Conservation (phyloP, 2,888 invertebrate genomes). For the Notodonta dromedarius region DNA sequence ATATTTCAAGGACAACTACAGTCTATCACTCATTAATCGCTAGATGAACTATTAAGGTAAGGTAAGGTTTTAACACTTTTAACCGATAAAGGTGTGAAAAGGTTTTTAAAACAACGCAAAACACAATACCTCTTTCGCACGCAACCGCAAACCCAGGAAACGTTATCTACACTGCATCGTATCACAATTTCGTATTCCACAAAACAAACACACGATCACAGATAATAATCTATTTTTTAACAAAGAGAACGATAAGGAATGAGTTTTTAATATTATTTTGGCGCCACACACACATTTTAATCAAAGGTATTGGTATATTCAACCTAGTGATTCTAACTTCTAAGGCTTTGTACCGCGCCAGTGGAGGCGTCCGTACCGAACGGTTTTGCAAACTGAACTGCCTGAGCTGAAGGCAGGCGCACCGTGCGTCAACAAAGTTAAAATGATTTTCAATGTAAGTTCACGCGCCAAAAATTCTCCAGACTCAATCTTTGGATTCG, state of each 20-base stretch:
- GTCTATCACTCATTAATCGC: neutral
- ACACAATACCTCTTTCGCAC: slow-evolving; percentile 54
- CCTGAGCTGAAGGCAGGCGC: slow-evolving; percentile 29
- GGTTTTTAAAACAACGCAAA: slow-evolving; percentile 35
- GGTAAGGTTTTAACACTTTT: no score
- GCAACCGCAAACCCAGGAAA: slow-evolving; percentile 69
- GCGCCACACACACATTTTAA: slow-evolving; percentile 24
- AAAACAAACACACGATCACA: slow-evolving; percentile 66
- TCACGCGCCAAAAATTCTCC: slow-evolving; percentile 18
- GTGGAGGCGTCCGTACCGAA: slow-evolving; percentile 54
- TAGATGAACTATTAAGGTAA: neutral
- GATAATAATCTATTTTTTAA: slow-evolving; percentile 36
- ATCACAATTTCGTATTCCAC: slow-evolving; percentile 60
- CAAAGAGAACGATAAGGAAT: slow-evolving; percentile 26
- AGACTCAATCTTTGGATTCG: slow-evolving; percentile 13
- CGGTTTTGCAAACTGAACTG: slow-evolving; percentile 62
- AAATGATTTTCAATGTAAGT: slow-evolving; percentile 27
- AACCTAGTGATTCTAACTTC: slow-evolving; percentile 24
- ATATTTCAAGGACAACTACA: neutral
- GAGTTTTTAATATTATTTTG: slow-evolving; percentile 17
- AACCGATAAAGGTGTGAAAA: slow-evolving; percentile 9
- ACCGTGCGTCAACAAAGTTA: slow-evolving; percentile 27
- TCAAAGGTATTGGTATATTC: slow-evolving; percentile 19
- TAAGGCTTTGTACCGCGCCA: slow-evolving; percentile 46
- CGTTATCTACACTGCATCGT: slow-evolving; percentile 66